Evolutionary conservation across 2,797 vertebrate species (phyloP).

Genomic region (Tolypeutes matacus): DNA sequence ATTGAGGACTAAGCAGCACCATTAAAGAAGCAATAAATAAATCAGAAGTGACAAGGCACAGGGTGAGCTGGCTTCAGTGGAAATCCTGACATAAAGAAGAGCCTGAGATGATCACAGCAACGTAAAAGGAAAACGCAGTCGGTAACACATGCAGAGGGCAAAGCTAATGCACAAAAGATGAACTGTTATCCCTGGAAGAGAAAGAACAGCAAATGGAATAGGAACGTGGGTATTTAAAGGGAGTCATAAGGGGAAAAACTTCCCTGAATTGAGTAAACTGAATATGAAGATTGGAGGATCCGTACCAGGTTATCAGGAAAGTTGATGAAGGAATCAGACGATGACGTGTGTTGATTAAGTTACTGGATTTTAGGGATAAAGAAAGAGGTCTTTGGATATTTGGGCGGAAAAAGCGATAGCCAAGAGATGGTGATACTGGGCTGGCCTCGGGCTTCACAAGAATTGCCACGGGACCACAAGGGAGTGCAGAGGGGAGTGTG

Average conservation of each 20-base stretch:
- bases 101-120: rapidly evolving
- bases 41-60: background rate
- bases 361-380: background rate
- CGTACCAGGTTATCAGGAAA: background rate
- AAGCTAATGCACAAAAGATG: too few species aligned
- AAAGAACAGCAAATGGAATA: background rate
- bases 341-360: too few species aligned
- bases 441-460: rapidly evolving
- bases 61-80: background rate
- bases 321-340: background rate
- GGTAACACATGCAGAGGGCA: rapidly evolving
- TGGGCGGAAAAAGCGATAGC: background rate
- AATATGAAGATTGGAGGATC: background rate
- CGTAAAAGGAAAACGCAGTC: rapidly evolving
- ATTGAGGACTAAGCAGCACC: too few species aligned
- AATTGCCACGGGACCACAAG: rapidly evolving
- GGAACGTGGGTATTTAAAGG: background rate
- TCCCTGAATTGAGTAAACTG: too few species aligned
- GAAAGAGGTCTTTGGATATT: background rate
- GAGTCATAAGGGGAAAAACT: rapidly evolving
- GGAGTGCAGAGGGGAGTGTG: too few species aligned
- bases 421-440: rapidly evolving
- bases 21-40: rapidly evolving
- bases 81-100: background rate
- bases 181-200: rapidly evolving